Base-by-base conservation (phyloP, 2,797 vertebrate species). In the Synaphobranchus kaupii region DNA sequence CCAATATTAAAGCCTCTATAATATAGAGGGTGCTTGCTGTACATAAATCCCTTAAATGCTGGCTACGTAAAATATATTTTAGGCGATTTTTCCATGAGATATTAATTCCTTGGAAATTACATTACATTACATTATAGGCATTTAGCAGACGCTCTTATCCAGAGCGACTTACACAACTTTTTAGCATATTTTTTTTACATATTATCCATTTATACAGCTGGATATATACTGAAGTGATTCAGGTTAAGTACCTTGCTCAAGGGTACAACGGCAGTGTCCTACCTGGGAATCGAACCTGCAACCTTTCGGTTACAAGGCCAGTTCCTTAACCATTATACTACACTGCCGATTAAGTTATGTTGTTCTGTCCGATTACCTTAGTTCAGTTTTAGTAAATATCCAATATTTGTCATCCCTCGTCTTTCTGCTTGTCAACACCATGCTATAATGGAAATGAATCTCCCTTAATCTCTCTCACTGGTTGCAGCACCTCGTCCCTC, bases 401-500 rank as follows among this genome's bases (percentile, higher is more conserved):
- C 15, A 0, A 39, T 17, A 39, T 17, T 28, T 15, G 2, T 73
- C 68, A 73, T 68, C 3, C n/a, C 68, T 73, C 3, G 12, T 12
- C 12, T 34, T 52, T 81, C 78, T n/a, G 78, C 12, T 82, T 82
- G 47, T 25, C 22, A 82, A 9, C 25, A 52, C 31, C 25, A 82
- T 47, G 17, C 25, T 44, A 17, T 4, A 78, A 28, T 76, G 52
- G 50, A n/a, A 15, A 34, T 15, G 82, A 47, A 0, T 54, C 15
- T 84, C 76, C 58, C 13, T 81, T 50, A 54, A 39, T 87, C 52
- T 58, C 39, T 54, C 81, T 85, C 54, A 87, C 39, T n/a, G n/a
- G 90, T 90, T 89, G 8, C 85, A 95, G 93, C 91, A 76, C 90
- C 94, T 31, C 88, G 92, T 82, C 89, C 95, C 84, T 94, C 95